Conservation (phyloP, 2,797 vertebrate genomes). For the Chloroceryle inda region DNA sequence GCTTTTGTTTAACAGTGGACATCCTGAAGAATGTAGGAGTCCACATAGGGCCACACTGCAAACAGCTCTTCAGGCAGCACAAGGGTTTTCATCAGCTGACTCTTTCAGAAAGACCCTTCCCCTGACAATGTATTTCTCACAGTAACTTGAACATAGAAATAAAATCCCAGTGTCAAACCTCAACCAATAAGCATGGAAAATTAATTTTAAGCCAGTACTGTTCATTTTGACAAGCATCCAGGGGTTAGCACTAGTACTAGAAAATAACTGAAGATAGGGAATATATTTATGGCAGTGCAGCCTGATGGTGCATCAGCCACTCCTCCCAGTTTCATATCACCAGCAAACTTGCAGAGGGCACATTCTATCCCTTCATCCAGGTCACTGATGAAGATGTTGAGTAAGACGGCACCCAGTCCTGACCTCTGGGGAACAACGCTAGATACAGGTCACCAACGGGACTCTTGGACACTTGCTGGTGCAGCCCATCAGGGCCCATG, state of each 20-base stretch:
- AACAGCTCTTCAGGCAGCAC: background rate
- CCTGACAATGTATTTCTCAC: background rate
- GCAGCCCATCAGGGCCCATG: no score
- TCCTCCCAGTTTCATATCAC: no score
- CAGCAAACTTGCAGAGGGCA: no score
- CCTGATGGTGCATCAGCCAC: no score
- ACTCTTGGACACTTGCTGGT: no score
- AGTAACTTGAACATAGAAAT: background rate
- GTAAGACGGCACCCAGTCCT: no score
- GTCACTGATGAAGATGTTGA: no score
- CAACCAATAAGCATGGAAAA: background rate
- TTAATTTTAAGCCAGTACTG: background rate
- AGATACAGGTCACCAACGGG: no score
- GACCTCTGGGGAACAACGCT: no score
- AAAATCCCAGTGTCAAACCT: background rate
- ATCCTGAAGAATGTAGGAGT: background rate
- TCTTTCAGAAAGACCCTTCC: background rate
- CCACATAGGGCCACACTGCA: fast-evolving
- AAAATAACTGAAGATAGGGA: background rate
- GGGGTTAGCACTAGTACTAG: background rate
- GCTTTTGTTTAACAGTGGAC: background rate
- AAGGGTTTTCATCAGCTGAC: background rate
- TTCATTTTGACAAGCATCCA: constrained; percentile 7
- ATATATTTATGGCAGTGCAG: no score
- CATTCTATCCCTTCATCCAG: no score